A percentile compares a stretch with the other conserved stretches of the same genome.
phyloP scores from a whole-genome alignment of 2,888 invertebrate genomes.

The Copidosoma aretas region DNA sequence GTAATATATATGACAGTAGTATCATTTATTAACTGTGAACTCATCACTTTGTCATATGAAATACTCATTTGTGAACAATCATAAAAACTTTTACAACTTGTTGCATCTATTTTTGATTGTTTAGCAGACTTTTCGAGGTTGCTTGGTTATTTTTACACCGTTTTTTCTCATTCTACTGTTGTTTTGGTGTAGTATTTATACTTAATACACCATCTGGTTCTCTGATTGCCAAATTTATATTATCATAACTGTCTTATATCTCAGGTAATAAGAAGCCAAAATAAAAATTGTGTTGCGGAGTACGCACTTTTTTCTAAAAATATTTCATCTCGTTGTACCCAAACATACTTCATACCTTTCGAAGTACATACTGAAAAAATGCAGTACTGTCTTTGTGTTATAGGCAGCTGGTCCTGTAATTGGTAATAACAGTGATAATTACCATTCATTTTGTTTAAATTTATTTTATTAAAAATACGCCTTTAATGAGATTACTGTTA shows the following conservation, averaged over 20 bases:
- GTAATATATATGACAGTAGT: no score
- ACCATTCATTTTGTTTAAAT: constrained; percentile 14
- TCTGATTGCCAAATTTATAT: neutral
- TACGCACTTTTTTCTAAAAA: constrained; percentile 7
- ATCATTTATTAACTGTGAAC: no score
- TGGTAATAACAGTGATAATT: constrained; percentile 35
- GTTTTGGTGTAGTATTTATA: neutral
- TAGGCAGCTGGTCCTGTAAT: constrained; percentile 36
- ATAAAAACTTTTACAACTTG: no score
- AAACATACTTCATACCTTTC: neutral
- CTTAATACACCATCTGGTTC: neutral
- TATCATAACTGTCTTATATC: neutral
- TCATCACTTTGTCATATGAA: no score
- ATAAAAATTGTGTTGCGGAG: neutral
- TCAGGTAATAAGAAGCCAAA: neutral
- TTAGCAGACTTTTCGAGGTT: neutral
- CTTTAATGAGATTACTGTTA: neutral
- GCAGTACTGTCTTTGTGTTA: constrained; percentile 12
- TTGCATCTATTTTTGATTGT: no score
- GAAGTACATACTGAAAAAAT: constrained; percentile 16
- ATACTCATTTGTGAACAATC: no score
- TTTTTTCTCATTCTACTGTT: neutral
- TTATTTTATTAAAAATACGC: constrained; percentile 8
- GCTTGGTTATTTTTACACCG: no score
- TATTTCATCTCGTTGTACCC: constrained; percentile 9